Base-by-base conservation (phyloP, 2,113 vertebrate genomes). In the Pelodiscus sinensis region DNA sequence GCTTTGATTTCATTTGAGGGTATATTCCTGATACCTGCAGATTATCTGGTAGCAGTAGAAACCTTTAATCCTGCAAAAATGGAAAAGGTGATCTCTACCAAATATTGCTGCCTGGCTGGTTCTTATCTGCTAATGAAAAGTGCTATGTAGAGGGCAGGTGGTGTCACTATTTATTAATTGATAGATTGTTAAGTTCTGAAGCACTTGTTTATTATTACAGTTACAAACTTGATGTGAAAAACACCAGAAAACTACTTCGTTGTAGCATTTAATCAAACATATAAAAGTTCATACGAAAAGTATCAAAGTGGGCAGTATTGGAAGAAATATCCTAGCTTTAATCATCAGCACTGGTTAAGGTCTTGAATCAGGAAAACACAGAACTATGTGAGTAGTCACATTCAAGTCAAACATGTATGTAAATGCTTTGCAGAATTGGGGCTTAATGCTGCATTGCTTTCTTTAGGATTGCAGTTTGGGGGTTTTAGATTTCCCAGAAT, bases 261-360 rank as follows among this genome's bases (percentile, higher is more conserved):
- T 73, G 25, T 38, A 82, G 56, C 88, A 24, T 93, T 92, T 91
- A 56, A 87, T 78, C 29, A 15, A 84, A 90, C 62, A 6, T 71
- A 51, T 85, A 38, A 27, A 85, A 85, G 9, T 87, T 22, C 25
- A 62, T 79, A 82, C 31, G 77, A 52, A 55, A 86, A 58, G 2
- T 24, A 6, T 3, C 31, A 4, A 7, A 50, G 82, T 71, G 38
- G 56, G 2, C 44, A 16, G 2, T 52, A 90, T n/a, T 31, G 75
- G 21, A 35, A 89, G 81, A 89, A 91, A n/a, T 13, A 86, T 1
- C 9, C 0, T 0, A 56, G 50, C 8, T 68, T 86, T 11, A 84
- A 29, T 86, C 7, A 77, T 62, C 79, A 81, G 50, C 38, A 15
- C 22, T 58, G 62, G 27, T 77, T 50, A 52, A 88, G 52, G 31